These are phyloP conservation scores for Artemisiospiza belli DNA, from an alignment of 2,113 vertebrate species.

Conservation along the genomic window DNA sequence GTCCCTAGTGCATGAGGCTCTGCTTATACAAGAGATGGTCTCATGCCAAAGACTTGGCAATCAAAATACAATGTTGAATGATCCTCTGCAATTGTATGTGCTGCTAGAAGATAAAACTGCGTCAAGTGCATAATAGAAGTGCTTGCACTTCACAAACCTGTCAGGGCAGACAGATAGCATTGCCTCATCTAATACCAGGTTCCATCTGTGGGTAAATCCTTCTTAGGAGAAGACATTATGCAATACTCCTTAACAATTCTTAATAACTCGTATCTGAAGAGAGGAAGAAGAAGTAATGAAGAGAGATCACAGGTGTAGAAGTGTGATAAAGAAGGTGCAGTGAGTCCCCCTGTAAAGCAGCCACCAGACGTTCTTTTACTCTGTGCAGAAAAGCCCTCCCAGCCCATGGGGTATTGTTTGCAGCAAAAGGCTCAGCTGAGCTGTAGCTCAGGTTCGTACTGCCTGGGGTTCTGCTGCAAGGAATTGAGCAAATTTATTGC, in stretches of 20 bases:
- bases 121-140: not conserved
- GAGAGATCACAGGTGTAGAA: conserved; percentile 21
- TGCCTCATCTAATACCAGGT: not conserved
- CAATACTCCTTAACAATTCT: conserved; percentile 4
- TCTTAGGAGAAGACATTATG: not conserved
- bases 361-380: not conserved
- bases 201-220: not conserved
- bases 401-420: not conserved
- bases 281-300: not conserved
- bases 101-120: not conserved
- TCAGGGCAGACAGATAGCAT: not conserved
- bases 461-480: not conserved
- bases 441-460: accelerated
- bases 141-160: not conserved
- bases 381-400: not conserved
- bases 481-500: not conserved
- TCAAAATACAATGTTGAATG: not conserved
- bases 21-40: not conserved
- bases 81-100: not conserved
- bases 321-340: conserved; percentile 34
- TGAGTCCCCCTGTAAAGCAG: not conserved
- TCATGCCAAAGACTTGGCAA: not conserved
- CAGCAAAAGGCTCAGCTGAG: not conserved
- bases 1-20: not conserved
- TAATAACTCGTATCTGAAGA: not conserved